Base-by-base conservation (phyloP, 2,797 vertebrate genomes). In the Sebastes matsubarae region DNA sequence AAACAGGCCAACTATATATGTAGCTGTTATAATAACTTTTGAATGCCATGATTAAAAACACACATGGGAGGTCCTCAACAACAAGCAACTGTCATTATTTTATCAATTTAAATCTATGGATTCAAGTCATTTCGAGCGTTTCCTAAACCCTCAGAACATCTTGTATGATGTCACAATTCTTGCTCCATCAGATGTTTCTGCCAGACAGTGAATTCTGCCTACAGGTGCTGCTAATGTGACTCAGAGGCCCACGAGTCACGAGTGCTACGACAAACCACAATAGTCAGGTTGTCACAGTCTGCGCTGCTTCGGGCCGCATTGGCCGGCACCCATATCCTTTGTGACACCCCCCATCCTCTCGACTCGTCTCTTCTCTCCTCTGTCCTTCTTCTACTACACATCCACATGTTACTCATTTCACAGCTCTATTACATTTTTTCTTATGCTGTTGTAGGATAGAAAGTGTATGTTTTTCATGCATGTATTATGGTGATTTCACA, bases 211-310 rank as follows among this genome's bases (percentile, higher is more conserved):
- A 73, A 61, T 61, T 70, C 22, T 74, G 85, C 87, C 82, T 61
- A 79, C 36, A 85, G 85, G 72, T 87, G 85, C 72, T 63, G 64
- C 18, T 71, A 24, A 69, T 73, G 77, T 89, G 83, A 90, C 61
- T 87, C 79, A 81, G 36, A 72, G 38, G 67, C 46, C 9, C 38
- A 42, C 87, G 80, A 88, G 66, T 92, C 92, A 93, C 24, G 7
- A 71, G 59, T 12, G 34, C 55, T 65, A 68, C 60, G 80, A 70
- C 85, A 85, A 88, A 89, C 75, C 75, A 60, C 78, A 80, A 76
- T n/a, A 68, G 83, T 88, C 87, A 86, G 81, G 76, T 86, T 87
- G 86, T 91, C 87, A 87, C 50, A 38, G 71, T 74, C 75, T 65
- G 46, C 65, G 6, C 66, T 36, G 88, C 86, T 86, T 20, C 29